phyloP scores from a whole-genome alignment of 2,888 invertebrate genomes.

The Ariolimax columbianus region DNA sequence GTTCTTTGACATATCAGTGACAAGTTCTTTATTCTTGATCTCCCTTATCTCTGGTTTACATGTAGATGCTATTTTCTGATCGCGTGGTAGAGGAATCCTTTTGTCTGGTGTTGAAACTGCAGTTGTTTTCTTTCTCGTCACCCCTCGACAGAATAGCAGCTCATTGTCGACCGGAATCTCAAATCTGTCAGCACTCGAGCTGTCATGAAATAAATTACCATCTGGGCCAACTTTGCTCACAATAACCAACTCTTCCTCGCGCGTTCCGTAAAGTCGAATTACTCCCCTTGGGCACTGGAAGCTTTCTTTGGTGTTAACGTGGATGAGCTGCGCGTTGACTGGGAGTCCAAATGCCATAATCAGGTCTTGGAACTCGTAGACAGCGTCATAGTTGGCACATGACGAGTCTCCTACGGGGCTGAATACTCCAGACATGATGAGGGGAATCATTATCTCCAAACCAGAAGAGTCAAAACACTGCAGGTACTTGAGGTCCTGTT shows the following conservation, averaged over 20 bases:
- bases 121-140: constrained; percentile 40
- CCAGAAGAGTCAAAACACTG: constrained; percentile 71
- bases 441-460: constrained; percentile 72
- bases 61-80: not conserved
- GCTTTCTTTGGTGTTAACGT: constrained; percentile 59
- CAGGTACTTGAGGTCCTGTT: constrained; percentile 72
- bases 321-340: constrained; percentile 70
- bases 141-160: constrained; percentile 32
- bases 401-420: constrained; percentile 72
- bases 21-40: not conserved
- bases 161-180: constrained; percentile 42
- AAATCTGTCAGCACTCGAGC: constrained; percentile 24
- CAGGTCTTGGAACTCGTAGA: constrained; percentile 72
- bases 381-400: constrained; percentile 69
- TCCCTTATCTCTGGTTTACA: not conserved
- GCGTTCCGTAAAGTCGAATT: constrained; percentile 64
- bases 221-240: constrained; percentile 55
- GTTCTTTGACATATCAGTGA: not conserved
- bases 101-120: constrained; percentile 18
- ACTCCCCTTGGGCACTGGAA: constrained; percentile 61
- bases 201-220: not conserved
- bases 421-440: constrained; percentile 74
- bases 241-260: constrained; percentile 64
- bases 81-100: not conserved
- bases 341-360: constrained; percentile 71